Conservation (phyloP, 2,888 invertebrate genomes). For the Slavum lentiscoides region DNA sequence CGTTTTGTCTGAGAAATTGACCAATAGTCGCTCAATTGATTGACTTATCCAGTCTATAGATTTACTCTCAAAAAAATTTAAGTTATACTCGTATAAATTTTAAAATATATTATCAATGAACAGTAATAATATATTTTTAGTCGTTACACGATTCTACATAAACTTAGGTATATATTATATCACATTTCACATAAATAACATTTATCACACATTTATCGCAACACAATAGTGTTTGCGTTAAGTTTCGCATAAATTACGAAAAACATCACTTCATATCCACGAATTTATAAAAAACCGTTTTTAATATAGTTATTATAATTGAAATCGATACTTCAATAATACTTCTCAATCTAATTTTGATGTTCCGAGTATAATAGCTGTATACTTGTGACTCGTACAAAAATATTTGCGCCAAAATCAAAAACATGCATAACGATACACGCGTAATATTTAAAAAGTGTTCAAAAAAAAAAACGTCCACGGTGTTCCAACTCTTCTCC, state of each 20-base stretch:
- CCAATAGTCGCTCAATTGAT: too few relatives aligned
- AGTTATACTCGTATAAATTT: too few relatives aligned
- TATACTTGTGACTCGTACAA: too few relatives aligned
- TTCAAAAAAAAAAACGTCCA: background rate
- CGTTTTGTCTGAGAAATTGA: too few relatives aligned
- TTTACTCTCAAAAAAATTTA: too few relatives aligned
- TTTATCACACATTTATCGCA: too few relatives aligned
- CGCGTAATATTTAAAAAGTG: background rate
- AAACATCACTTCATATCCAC: background rate
- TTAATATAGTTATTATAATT: background rate
- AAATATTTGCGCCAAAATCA: too few relatives aligned
- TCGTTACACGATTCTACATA: too few relatives aligned
- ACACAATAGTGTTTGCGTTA: background rate
- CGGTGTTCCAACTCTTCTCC: background rate
- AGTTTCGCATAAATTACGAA: background rate
- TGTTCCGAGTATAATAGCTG: background rate
- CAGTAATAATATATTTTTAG: too few relatives aligned
- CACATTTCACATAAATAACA: background rate
- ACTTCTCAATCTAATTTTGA: background rate
- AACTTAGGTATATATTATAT: too few relatives aligned
- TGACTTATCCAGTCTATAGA: too few relatives aligned
- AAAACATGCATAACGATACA: background rate
- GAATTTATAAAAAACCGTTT: background rate
- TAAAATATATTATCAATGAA: too few relatives aligned
- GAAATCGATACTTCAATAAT: background rate